Evolutionary conservation across 2,113 vertebrate genomes (phyloP).

Genomic region (Nestor notabilis): DNA sequence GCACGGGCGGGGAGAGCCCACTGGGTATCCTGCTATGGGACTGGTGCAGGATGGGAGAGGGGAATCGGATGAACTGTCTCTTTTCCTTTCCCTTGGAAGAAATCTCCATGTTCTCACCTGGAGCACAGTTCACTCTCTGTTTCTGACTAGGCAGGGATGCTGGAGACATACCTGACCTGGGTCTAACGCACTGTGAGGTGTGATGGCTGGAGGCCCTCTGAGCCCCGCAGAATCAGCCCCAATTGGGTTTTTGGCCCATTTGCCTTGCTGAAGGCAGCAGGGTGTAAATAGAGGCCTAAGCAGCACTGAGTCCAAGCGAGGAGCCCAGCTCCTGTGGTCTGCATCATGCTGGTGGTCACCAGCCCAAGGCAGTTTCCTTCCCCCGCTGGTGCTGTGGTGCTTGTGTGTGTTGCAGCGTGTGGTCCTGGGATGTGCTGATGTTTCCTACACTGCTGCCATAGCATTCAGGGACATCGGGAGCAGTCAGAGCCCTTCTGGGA

Average conservation of each 20-base stretch:
- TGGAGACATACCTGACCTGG: background rate
- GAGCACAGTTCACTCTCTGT: background rate
- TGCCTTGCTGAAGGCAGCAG: background rate
- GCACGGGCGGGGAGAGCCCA: background rate
- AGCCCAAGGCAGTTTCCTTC: background rate
- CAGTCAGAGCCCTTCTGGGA: background rate
- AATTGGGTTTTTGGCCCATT: accelerated
- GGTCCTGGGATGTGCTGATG: background rate
- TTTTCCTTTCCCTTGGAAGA: background rate
- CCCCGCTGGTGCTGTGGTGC: background rate
- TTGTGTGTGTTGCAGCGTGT: accelerated
- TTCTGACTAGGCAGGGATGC: background rate
- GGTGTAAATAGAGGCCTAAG: background rate
- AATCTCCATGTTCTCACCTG: background rate
- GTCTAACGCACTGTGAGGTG: accelerated
- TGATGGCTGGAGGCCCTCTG: background rate
- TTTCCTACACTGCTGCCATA: background rate
- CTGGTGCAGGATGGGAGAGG: background rate
- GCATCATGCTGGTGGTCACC: background rate
- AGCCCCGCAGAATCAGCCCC: background rate
- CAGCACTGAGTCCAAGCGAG: accelerated
- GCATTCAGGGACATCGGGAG: background rate
- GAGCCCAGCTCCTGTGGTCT: background rate
- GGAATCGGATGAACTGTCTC: background rate
- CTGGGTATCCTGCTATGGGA: accelerated